Conservation (phyloP, 2,888 invertebrate genomes). For the Amblyteles armatorius region DNA sequence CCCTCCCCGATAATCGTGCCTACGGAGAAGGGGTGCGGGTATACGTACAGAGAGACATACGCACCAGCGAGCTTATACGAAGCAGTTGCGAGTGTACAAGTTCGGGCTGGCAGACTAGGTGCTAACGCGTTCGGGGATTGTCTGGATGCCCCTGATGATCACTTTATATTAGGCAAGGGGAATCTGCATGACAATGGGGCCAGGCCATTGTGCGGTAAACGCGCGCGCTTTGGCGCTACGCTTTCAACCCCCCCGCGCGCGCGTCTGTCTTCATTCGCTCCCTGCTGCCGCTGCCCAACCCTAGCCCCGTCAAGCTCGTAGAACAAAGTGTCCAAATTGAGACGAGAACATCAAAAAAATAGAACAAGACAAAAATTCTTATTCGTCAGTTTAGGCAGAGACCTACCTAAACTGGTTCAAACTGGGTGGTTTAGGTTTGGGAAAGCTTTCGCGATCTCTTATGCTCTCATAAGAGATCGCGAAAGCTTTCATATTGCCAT, state of each 20-base stretch:
- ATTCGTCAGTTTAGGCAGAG: background rate
- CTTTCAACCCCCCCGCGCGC: constrained; percentile 48
- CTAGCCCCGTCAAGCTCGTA: constrained; percentile 32
- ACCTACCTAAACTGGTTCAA: no score
- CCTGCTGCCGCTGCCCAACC: constrained; percentile 37
- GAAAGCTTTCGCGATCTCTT: no score
- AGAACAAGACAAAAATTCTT: background rate
- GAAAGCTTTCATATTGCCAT: background rate
- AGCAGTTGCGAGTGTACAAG: constrained; percentile 54
- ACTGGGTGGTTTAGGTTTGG: no score
- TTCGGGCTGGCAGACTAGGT: constrained; percentile 63
- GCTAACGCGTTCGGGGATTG: constrained; percentile 77
- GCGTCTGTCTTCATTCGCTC: constrained; percentile 70
- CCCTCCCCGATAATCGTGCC: constrained; percentile 61
- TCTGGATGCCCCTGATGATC: constrained; percentile 78
- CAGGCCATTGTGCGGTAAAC: constrained; percentile 80
- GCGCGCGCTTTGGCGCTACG: constrained; percentile 74
- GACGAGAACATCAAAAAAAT: background rate
- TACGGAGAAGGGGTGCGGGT: constrained; percentile 55
- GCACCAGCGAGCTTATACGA: constrained; percentile 51
- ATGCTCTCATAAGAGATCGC: background rate
- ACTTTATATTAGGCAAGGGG: constrained; percentile 79
- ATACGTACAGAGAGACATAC: constrained; percentile 56
- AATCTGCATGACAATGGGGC: constrained; percentile 80
- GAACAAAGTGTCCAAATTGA: background rate